A percentile compares a stretch with the other conserved stretches of the same genome.
Conservation (phyloP, 2,797 vertebrate genomes). For the Setipinna tenuifilis region DNA sequence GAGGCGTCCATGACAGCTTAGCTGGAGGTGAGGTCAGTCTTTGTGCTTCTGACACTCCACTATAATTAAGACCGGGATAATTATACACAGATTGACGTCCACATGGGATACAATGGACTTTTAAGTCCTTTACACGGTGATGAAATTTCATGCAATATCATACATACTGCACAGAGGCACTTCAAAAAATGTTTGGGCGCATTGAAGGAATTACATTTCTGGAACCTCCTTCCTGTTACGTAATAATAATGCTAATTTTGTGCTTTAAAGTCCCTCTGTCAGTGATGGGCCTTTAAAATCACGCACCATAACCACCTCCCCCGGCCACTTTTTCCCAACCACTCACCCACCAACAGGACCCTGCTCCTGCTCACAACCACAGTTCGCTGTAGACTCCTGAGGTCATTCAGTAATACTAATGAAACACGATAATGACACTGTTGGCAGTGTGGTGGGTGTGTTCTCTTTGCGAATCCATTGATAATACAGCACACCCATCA, state of each 20-base stretch:
- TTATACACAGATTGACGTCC: not conserved
- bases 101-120: not conserved
- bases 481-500: not conserved
- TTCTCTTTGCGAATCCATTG: not conserved
- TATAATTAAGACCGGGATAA: constrained; percentile 1
- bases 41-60: not conserved
- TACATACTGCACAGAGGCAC: not conserved
- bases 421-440: not conserved
- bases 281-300: too few relatives aligned
- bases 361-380: not conserved
- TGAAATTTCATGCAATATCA: not conserved
- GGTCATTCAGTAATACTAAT: not conserved
- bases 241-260: too few relatives aligned
- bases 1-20: not conserved
- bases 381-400: not conserved
- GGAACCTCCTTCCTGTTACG: too few relatives aligned
- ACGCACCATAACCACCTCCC: too few relatives aligned
- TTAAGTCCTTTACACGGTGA: not conserved
- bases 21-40: not conserved
- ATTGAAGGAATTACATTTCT: too few relatives aligned
- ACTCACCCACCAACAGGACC: too few relatives aligned
- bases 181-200: too few relatives aligned
- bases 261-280: too few relatives aligned
- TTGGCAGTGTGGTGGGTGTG: not conserved
- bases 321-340: too few relatives aligned